A percentile compares a stretch with the other conserved stretches of the same genome.
Evolutionary conservation across 1,140 invertebrate genomes (phyloP).

Genomic region (Metaphire vulgaris): DNA sequence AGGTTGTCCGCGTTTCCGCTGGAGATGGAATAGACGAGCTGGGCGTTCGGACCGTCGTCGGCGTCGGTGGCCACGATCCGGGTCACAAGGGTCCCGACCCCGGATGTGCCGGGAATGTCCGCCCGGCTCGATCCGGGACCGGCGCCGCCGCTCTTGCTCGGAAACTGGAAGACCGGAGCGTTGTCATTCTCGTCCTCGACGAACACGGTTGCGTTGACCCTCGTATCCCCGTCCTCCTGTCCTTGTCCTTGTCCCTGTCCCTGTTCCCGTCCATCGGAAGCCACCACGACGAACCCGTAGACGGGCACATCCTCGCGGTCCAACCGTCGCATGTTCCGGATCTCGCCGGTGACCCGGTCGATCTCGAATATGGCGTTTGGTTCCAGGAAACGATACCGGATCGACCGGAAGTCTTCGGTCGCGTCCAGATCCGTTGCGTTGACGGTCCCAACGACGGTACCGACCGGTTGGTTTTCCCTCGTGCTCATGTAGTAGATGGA

Average conservation of each 20-base stretch:
- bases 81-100: not conserved
- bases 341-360: conserved; percentile 20
- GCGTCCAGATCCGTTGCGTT: conserved; percentile 29
- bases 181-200: conserved; percentile 48
- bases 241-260: no score
- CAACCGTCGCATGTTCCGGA: conserved; percentile 18
- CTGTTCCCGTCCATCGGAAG: conserved; percentile 14
- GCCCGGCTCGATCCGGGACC: conserved; percentile 16
- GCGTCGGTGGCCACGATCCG: conserved; percentile 74
- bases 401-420: not conserved
- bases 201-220: conserved; percentile 35
- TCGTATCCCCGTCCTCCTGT: not conserved
- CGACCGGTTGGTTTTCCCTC: conserved; percentile 23
- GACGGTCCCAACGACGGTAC: conserved; percentile 26
- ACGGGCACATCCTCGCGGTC: conserved; percentile 23
- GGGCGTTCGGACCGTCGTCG: conserved; percentile 75
- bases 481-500: conserved; percentile 20
- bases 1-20: conserved; percentile 89
- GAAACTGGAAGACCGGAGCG: conserved; percentile 39
- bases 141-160: conserved; percentile 36
- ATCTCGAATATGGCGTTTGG: conserved; percentile 20
- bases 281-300: conserved; percentile 23
- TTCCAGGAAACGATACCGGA: not conserved
- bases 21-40: conserved; percentile 85
- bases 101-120: conserved; percentile 1